Evolutionary conservation across 2,888 invertebrate species (phyloP).

Genomic region (Chaetogeoica ovagalla): DNA sequence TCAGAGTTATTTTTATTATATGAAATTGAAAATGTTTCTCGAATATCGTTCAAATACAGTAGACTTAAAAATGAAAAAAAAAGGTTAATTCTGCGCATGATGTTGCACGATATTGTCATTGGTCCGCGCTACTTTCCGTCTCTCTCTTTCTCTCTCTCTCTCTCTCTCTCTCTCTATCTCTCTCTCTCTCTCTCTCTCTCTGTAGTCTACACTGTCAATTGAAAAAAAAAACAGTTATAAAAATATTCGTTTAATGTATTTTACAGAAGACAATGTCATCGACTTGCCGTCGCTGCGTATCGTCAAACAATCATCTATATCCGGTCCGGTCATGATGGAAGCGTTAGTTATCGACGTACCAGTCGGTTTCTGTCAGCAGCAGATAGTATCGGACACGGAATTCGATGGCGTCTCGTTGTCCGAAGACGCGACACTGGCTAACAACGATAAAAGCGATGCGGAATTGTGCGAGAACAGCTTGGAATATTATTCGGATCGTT

Average conservation of each 20-base stretch:
- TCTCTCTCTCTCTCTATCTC: too few species aligned
- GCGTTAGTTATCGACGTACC: conserved; percentile 78
- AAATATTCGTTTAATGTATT: background rate
- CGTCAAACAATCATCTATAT: conserved; percentile 85
- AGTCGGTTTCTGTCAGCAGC: conserved; percentile 31
- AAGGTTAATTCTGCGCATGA: too few species aligned
- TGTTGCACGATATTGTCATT: too few species aligned
- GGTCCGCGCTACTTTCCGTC: too few species aligned
- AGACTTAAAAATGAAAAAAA: too few species aligned
- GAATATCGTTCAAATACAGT: too few species aligned
- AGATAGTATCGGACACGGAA: conserved; percentile 75
- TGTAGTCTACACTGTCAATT: too few species aligned
- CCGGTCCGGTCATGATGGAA: conserved; percentile 86
- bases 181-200: too few species aligned
- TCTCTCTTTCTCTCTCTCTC: too few species aligned
- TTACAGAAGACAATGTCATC: conserved; percentile 77
- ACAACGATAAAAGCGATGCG: background rate
- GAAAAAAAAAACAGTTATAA: background rate
- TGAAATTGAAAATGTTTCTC: too few species aligned
- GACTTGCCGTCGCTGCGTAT: conserved; percentile 85
- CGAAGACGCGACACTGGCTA: conserved; percentile 64
- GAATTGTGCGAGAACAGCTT: conserved; percentile 25
- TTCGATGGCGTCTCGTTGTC: conserved; percentile 82
- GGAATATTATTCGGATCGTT: conserved; percentile 41
- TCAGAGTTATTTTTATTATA: too few species aligned